Percentiles rank a stretch among this genome's conserved stretches.
Evolutionary conservation across 1,140 invertebrate genomes (phyloP).

Genomic region (Drosophila fuyamai): DNA sequence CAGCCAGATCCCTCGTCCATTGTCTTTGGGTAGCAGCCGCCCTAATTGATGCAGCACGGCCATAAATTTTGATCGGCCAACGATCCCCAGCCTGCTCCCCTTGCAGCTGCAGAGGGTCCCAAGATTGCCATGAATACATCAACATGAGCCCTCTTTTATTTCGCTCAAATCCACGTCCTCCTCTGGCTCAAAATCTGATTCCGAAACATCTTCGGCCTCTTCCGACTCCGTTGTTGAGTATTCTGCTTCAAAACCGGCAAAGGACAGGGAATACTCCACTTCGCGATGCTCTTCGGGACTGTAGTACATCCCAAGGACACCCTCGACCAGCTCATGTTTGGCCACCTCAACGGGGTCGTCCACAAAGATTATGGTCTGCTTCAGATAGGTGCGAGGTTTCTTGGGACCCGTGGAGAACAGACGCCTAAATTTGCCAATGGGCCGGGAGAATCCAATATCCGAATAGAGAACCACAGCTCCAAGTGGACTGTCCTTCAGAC

Average conservation of each 20-base stretch:
- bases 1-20: slow-evolving; percentile 30
- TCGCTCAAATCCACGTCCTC: slow-evolving; percentile 10
- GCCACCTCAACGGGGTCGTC: slow-evolving; percentile 1
- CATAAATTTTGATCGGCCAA: slow-evolving; percentile 70
- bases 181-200: neutral
- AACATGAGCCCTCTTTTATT: slow-evolving; percentile 46
- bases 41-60: slow-evolving; percentile 80
- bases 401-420: slow-evolving; percentile 46
- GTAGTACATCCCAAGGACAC: slow-evolving; percentile 30
- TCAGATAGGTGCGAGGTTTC: slow-evolving; percentile 31
- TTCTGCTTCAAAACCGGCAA: neutral
- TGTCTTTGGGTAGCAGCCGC: slow-evolving; percentile 67
- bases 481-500: slow-evolving; percentile 11
- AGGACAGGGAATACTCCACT: slow-evolving; percentile 38
- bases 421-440: neutral
- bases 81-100: slow-evolving; percentile 20
- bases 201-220: neutral
- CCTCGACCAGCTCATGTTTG: slow-evolving; percentile 14
- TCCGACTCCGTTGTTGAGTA: neutral
- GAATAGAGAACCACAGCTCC: slow-evolving; percentile 21
- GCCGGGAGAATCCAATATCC: slow-evolving; percentile 26
- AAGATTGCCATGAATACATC: slow-evolving; percentile 73
- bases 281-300: slow-evolving; percentile 12
- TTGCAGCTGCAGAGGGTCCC: slow-evolving; percentile 19
- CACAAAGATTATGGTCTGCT: slow-evolving; percentile 36